These are phyloP conservation scores for Eurypyga helias DNA, from an alignment of 2,113 vertebrate species.

Conservation along the genomic window DNA sequence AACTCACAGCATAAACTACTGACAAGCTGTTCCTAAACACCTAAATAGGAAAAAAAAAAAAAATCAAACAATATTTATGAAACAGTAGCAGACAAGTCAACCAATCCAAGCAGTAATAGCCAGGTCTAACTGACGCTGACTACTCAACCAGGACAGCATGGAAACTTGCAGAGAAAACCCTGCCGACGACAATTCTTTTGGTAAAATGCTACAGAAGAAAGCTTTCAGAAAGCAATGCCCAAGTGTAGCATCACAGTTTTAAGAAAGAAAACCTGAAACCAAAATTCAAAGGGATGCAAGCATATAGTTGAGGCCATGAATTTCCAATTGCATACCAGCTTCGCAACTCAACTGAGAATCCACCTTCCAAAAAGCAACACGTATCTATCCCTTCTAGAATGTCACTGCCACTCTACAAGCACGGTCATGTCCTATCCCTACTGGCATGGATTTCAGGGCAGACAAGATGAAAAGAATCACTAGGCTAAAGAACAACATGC, in stretches of 20 bases:
- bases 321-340: neutral
- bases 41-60: neutral
- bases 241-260: neutral
- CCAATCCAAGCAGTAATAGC: neutral
- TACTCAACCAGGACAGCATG: neutral
- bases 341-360: neutral
- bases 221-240: neutral
- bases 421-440: neutral
- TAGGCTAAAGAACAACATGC: neutral
- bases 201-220: neutral
- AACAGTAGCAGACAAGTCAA: neutral
- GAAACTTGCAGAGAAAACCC: neutral
- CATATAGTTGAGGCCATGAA: neutral
- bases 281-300: neutral
- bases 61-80: neutral
- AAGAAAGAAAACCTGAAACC: neutral
- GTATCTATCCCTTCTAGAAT: neutral
- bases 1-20: neutral
- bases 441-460: neutral
- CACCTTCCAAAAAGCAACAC: neutral
- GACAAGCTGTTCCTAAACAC: neutral
- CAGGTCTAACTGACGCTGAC: neutral
- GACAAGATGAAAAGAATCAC: neutral
- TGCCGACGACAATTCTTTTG: neutral
- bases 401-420: neutral